phyloP scores from a whole-genome alignment of 1,140 invertebrate species.

The Eurosta solidaginis region DNA sequence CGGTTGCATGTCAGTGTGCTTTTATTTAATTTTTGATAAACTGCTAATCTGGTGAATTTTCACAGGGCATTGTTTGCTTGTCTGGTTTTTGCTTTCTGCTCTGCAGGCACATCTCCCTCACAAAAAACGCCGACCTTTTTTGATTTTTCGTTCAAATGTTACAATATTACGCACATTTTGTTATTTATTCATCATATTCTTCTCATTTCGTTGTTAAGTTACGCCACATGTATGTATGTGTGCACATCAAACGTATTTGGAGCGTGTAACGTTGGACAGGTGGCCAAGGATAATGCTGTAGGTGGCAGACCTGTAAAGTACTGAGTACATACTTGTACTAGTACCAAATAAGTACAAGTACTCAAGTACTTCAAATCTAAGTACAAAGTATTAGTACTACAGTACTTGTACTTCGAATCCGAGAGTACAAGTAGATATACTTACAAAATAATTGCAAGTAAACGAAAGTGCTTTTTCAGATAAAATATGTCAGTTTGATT shows the following conservation, averaged over 20 bases:
- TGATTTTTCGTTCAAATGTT: neutral
- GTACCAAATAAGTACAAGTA: too few relatives aligned
- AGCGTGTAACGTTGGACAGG: conserved; percentile 13
- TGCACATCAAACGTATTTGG: neutral
- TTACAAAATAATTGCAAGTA: too few relatives aligned
- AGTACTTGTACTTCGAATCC: too few relatives aligned
- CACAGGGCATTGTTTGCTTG: neutral
- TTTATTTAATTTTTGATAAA: neutral
- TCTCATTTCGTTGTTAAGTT: neutral
- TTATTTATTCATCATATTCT: neutral
- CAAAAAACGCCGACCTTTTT: too few relatives aligned
- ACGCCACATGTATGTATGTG: too few relatives aligned
- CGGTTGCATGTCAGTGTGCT: neutral
- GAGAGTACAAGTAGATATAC: too few relatives aligned
- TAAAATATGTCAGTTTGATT: too few relatives aligned
- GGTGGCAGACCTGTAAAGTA: too few relatives aligned
- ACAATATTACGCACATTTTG: conserved; percentile 15
- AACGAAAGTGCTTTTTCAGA: too few relatives aligned
- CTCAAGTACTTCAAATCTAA: too few relatives aligned
- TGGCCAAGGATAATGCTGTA: conserved; percentile 12
- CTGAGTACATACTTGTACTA: too few relatives aligned
- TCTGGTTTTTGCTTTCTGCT: conserved; percentile 1
- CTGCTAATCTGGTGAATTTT: conserved; percentile 24
- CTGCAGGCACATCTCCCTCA: neutral
- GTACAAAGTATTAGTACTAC: too few relatives aligned